Evolutionary conservation across 2,888 invertebrate species (phyloP), one percentile per base, ranked within the genome.

Genomic region (Dicranocentrus wangi): DNA sequence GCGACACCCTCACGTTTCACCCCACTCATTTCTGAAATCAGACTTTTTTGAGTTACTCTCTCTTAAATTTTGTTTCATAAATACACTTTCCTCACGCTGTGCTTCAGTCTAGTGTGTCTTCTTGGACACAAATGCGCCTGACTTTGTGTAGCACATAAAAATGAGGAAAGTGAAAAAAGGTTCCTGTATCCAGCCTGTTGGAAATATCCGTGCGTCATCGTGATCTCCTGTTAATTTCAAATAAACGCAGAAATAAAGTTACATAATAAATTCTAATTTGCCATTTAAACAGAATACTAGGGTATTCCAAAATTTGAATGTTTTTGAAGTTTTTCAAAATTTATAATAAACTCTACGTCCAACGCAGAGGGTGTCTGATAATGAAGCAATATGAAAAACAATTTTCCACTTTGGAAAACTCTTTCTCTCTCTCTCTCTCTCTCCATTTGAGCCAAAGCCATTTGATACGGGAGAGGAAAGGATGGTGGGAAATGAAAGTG

Each of bases 211-310:
- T 69, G 69, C 72, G 58, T 58, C 51, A 53, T 72, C 72, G 61
- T 53, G 19, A 53, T 53, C 13, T 17, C 60, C 60, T 71, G 71
- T 71, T 71, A 61, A 73, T 53, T 73, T 60, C 23, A 25, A 43
- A 60, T 71, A 60, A 71, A 60, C 71, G 32, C 53, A 27, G 39
- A 23, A 42, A 63, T 63, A n/a, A 32, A 32, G 32, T 75, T 32
- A 32, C 63, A 73, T 75, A 53, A 75, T 75, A 75, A 65, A 75
- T 75, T 75, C 53, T 75, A 65, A 43, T 25, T 55, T 15, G 19
- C 65, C 73, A 55, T 72, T 72, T 61, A 47, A 72, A 72, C 58
- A 72, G 65, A 75, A 51, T 75, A 72, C 51, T 72, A 60, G 27
- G 19, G 27, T 61, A 39, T 71, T 71, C 58, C 61, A 61, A 21